A percentile compares a stretch with the other conserved stretches of the same genome.
These are phyloP conservation scores for Zaprionus ornatus DNA, from an alignment of 1,140 invertebrate genomes.

Conservation along the genomic window DNA sequence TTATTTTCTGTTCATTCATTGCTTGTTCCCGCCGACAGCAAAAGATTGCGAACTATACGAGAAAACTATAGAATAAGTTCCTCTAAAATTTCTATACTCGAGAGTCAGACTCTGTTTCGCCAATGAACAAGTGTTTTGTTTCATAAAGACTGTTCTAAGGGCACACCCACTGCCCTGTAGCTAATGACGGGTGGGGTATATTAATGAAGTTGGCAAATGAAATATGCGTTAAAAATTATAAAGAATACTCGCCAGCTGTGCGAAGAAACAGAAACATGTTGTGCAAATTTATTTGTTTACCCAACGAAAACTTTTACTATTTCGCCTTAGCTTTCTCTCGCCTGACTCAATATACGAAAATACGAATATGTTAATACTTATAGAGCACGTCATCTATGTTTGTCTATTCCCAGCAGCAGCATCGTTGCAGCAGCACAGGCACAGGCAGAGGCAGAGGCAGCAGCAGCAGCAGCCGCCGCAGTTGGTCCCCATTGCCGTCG, in stretches of 20 bases:
- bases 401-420: conserved; percentile 41
- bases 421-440: conserved; percentile 45
- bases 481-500: conserved; percentile 16
- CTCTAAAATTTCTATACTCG: too few species aligned
- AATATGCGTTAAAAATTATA: conserved; percentile 34
- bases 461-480: conserved; percentile 33
- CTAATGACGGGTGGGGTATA: conserved; percentile 5
- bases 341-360: conserved; percentile 23
- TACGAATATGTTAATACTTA: conserved; percentile 22
- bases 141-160: not conserved
- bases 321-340: conserved; percentile 4
- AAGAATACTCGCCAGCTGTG: conserved; percentile 47
- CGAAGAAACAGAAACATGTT: conserved; percentile 28
- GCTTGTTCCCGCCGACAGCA: not conserved
- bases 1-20: not conserved
- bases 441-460: conserved; percentile 6
- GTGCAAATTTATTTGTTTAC: conserved; percentile 71
- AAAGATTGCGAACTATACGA: not conserved
- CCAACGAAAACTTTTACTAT: conserved; percentile 22
- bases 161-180: not conserved
- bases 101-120: not conserved
- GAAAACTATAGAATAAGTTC: not conserved
- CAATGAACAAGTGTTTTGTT: conserved; percentile 6
- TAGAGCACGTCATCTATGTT: conserved; percentile 46
- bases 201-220: conserved; percentile 5